Conservation (phyloP, 2,113 vertebrate species). For the Crotalus horridus region DNA sequence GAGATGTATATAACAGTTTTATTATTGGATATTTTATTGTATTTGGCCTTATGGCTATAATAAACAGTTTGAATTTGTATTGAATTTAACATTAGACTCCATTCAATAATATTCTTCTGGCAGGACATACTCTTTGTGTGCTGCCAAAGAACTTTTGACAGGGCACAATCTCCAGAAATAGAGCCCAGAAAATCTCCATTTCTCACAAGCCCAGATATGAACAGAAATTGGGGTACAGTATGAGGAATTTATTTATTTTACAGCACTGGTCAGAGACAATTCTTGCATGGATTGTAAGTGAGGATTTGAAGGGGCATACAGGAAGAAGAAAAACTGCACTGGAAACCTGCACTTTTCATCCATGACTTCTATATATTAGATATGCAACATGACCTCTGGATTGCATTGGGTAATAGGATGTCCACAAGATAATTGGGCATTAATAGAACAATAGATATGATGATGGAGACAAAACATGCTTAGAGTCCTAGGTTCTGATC, state of each 20-base stretch:
- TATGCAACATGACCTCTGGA: neutral
- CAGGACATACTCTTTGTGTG: constrained; percentile 3
- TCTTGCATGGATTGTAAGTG: neutral
- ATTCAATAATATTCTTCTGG: neutral
- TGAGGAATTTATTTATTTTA: neutral
- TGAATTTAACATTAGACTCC: neutral
- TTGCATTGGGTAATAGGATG: neutral
- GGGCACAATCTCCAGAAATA: constrained; percentile 31
- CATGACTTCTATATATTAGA: neutral
- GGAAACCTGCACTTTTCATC: neutral
- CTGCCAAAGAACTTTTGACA: constrained; percentile 20
- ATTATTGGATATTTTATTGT: neutral
- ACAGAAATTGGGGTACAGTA: neutral
- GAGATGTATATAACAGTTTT: neutral
- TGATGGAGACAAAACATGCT: neutral
- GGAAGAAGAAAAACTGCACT: fast-evolving
- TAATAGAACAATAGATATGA: neutral
- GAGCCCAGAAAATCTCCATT: constrained; percentile 21
- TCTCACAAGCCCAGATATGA: constrained; percentile 27
- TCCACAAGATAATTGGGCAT: neutral
- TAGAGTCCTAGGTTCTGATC: neutral
- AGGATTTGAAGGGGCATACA: fast-evolving
- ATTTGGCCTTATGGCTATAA: neutral
- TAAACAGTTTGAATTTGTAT: neutral
- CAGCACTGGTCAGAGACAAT: too few relatives aligned